Evolutionary conservation across 2,113 vertebrate genomes (phyloP), one percentile per base, ranked within the genome.

Genomic region (Actinemys pallida): DNA sequence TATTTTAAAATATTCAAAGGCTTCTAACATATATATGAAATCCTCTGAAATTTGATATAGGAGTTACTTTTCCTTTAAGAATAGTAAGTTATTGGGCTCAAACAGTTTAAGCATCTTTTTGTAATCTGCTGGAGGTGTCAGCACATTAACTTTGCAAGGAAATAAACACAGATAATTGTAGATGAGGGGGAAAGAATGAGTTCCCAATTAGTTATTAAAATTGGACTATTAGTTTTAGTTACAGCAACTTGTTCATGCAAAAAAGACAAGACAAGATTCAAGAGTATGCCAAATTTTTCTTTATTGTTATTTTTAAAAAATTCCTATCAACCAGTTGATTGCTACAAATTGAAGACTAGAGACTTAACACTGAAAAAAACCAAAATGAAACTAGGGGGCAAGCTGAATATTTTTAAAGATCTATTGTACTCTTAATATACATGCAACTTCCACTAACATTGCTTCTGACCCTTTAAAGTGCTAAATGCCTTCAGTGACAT

Each of bases 151-250:
- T 95, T 96, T 90, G 92, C 95, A 96, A 98, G 89, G 84, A 96
- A 93, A 95, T 96, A 97, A 96, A 91, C 84, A 69, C 90, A 95
- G 90, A 96, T 95, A 97, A 96, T 78, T 93, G 84, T 93, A 94
- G 78, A 93, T 97, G 89, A 90, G 93, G 92, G 78, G 85, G 91
- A 91, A 95, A 96, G 69, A 92, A 94, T 84, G 83, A 91, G 57
- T 19, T 93, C 47, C 88, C 80, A 92, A 89, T 95, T 96, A 96
- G 92, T 97, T 97, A 95, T 95, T 96, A 96, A 97, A 94, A 92
- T 94, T 83, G 42, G 35, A 65, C 49, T 86, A 75, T 95, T 95
- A 93, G 95, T 97, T 95, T 96, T 94, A 94, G 92, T 94, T 92
- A 86, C 29, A 91, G n/a, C 29, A 96, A 92, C 92, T 75, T 57